Percentiles rank a stretch among this genome's conserved stretches.
Conservation (phyloP, 2,113 vertebrate genomes). For the Vidua macroura region DNA sequence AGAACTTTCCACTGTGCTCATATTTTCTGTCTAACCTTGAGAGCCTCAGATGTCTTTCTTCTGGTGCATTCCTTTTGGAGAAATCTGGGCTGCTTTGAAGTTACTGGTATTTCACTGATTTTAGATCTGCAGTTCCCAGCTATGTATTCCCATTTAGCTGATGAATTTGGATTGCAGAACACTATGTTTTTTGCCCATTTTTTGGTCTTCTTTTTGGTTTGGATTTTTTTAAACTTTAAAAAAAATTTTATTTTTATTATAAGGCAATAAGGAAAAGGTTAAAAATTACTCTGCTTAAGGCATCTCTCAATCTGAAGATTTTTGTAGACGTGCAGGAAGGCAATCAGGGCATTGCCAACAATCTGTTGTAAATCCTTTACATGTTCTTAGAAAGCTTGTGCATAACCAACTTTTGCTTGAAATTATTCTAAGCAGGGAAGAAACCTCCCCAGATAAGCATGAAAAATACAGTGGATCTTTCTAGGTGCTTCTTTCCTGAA, state of each 20-base stretch:
- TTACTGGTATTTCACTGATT: not conserved
- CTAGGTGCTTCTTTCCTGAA: not conserved
- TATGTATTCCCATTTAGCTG: not conserved
- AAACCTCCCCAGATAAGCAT: not conserved
- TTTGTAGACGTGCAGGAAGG: not conserved
- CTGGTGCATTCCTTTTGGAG: not conserved
- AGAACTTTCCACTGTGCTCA: not conserved
- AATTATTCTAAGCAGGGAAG: not conserved
- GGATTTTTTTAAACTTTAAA: too few relatives aligned
- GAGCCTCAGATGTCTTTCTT: not conserved
- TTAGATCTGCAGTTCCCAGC: not conserved
- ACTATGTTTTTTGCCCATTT: fast-evolving
- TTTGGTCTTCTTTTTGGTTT: not conserved
- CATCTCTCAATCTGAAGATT: not conserved
- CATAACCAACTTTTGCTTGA: not conserved
- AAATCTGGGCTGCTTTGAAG: not conserved
- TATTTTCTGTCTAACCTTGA: not conserved
- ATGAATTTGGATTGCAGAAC: not conserved
- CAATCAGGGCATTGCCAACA: not conserved
- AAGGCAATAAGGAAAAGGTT: not conserved
- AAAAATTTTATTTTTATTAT: not conserved
- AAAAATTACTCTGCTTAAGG: not conserved
- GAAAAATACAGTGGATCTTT: not conserved
- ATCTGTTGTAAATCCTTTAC: not conserved
- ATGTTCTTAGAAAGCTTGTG: not conserved